Evolutionary conservation across 53 echinoderm and acorn worm genomes (phyloP), one percentile per base, ranked within the genome.

Genomic region (Luidia sarsii): DNA sequence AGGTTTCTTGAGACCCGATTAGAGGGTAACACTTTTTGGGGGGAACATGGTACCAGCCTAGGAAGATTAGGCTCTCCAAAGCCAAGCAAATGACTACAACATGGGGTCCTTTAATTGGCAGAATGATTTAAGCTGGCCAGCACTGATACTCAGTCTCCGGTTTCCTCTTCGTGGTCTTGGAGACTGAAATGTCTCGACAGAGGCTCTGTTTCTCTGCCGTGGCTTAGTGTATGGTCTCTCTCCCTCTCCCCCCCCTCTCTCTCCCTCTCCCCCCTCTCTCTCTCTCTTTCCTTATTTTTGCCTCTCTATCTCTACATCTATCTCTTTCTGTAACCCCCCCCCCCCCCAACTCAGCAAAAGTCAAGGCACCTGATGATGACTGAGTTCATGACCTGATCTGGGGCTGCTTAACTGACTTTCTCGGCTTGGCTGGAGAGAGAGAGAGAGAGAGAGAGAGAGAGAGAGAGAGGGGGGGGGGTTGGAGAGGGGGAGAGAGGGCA

Each of bases 371-470:
- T 77, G 77, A 77, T 19, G 77, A 77, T 77, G 77, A 77, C 77
- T n/a, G 59, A 77, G 77, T 77, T 77, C 77, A 77, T 77, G 77
- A 77, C 77, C 77, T 77, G 77, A 61, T 77, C 77, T 43, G 33
- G 33, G 60, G n/a, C n/a, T 14, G 61, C 77, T 77, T 77, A 77
- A 46, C 60, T 60, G 46, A 61, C 77, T 45, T 60, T 77, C 39
- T 41, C 59, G 23, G 61, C 60, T 46, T 77, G 30, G 48, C 36
- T 30, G 22, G 45, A 37, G 77, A 61, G 38, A 31, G 39, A 57
- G 24, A 37, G 34, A 33, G 6, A 11, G 41, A 41, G 41, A 11
- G 41, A 41, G 41, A 41, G 41, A 11, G 11, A 41, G 11, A 11
- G 41, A n/a, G n/a, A n/a, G n/a, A 23, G 39, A 21, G 39, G 56